Evolutionary conservation across 1,140 invertebrate species (phyloP), one percentile per base, ranked within the genome.

Genomic region (Bombus breviceps): DNA sequence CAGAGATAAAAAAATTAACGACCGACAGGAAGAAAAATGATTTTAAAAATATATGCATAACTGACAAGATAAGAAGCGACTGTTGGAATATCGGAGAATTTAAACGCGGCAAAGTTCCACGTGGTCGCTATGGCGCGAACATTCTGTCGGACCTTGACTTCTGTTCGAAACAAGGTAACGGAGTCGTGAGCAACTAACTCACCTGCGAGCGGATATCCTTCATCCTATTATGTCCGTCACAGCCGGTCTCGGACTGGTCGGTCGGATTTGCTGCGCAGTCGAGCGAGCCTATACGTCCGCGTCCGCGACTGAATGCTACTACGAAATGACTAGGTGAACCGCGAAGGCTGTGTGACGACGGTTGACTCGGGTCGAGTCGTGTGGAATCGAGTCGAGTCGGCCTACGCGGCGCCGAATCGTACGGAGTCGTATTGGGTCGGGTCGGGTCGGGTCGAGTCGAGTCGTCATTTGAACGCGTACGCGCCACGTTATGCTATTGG

Each of bases 161-260:
- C 59, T 62, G 37, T 39, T n/a, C 75, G 83, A 53, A 57, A 64
- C 47, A 79, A 59, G 32, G 68, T 64, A 72, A 85, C 83, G 39
- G 66, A 39, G 83, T 80, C 76, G 32, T 57, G 53, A 62, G 57
- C 37, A 47, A 22, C 22, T 79, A 47, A 84, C 91, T 92, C 82
- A 93, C 92, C 87, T 93, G 91, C 9, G 85, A 78, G 47, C 79
- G 86, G 83, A 93, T 92, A 86, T 92, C 91, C 86, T 88, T 92
- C 92, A 92, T 92, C 32, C 22, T 83, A 77, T 47, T 81, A 41
- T 74, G 74, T 78, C 37, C 64, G 57, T 85, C 78, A 34, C 43
- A 59, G 69, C 64, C 34, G 75, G 62, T 83, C 39, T 81, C 59
- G 79, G 57, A 62, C 75, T 71, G 69, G 77, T 86, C 62, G 39